A percentile compares a stretch with the other conserved stretches of the same genome.
Conservation (phyloP, 2,888 invertebrate species). For the Cheilosia impressa region DNA sequence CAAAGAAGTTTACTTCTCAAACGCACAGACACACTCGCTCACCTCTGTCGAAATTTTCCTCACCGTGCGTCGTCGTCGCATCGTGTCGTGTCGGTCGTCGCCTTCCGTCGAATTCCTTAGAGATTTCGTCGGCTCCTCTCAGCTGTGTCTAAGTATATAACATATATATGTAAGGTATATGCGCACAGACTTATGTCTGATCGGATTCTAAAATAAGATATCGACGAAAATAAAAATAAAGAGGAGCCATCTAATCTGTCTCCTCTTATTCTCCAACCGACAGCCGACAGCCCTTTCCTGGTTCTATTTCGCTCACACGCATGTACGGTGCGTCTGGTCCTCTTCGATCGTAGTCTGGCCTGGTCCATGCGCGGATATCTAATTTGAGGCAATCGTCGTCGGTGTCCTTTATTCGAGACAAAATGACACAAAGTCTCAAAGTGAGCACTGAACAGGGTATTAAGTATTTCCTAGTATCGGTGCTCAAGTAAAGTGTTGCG, state of each 20-base stretch:
- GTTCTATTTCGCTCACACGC: slow-evolving; percentile 28
- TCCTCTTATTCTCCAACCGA: slow-evolving; percentile 1
- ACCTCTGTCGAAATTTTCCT: slow-evolving; percentile 55
- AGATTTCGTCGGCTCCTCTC: slow-evolving; percentile 47
- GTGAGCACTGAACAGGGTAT: slow-evolving; percentile 2
- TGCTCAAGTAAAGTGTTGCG: slow-evolving; percentile 21
- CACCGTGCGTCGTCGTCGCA: too few relatives aligned
- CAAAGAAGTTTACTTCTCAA: slow-evolving; percentile 20
- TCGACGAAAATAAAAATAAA: slow-evolving; percentile 68
- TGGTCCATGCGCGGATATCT: slow-evolving; percentile 72
- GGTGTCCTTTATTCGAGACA: slow-evolving; percentile 63
- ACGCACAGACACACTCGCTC: slow-evolving; percentile 23
- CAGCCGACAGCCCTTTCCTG: slow-evolving; percentile 11
- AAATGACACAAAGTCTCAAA: slow-evolving; percentile 43
- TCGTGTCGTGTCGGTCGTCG: slow-evolving; percentile 30
- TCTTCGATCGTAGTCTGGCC: slow-evolving; percentile 50
- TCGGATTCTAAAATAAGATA: slow-evolving; percentile 74
- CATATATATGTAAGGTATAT: too few relatives aligned
- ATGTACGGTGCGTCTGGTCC: slow-evolving; percentile 6
- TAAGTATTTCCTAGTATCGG: slow-evolving; percentile 37
- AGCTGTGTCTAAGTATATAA: slow-evolving; percentile 6
- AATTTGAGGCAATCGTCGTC: slow-evolving; percentile 55
- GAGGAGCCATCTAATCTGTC: slow-evolving; percentile 42
- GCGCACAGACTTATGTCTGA: slow-evolving; percentile 66
- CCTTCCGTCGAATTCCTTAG: slow-evolving; percentile 51